Percentiles rank a stretch among this genome's conserved stretches.
These are phyloP conservation scores for Chlorodrepanis virens DNA, from an alignment of 2,113 vertebrate genomes.

Conservation along the genomic window DNA sequence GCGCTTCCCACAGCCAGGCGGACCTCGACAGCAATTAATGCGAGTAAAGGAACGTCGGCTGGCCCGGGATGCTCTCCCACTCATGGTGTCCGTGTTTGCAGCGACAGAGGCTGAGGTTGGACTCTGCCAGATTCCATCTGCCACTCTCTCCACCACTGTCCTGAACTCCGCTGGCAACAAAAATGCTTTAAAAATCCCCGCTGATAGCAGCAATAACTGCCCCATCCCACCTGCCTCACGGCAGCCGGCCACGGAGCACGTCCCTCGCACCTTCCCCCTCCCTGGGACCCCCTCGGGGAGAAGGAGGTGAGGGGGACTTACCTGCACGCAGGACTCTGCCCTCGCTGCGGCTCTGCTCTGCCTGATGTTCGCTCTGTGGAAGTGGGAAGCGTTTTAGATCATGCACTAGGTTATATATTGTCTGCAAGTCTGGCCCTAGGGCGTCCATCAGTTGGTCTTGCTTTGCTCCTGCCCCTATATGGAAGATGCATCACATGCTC, in stretches of 20 bases:
- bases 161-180: not conserved
- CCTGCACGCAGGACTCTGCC: conserved; percentile 27
- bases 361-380: conserved; percentile 55
- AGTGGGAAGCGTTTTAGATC: conserved; percentile 63
- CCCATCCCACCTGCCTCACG: not conserved
- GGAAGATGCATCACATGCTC: conserved; percentile 72
- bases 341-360: not conserved
- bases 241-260: not conserved
- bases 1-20: not conserved
- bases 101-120: not conserved
- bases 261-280: not conserved
- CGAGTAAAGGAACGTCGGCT: fast-evolving
- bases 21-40: not conserved
- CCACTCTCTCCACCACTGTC: not conserved
- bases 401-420: conserved; percentile 72
- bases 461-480: conserved; percentile 71
- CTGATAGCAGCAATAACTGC: not conserved
- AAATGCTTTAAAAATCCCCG: not conserved
- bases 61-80: not conserved
- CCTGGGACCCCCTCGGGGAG: not conserved
- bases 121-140: not conserved
- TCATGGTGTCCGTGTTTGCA: fast-evolving
- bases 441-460: conserved; percentile 70
- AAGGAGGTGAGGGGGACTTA: not conserved
- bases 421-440: conserved; percentile 74